phyloP scores from a whole-genome alignment of 2,113 vertebrate genomes.

The human (Homo sapiens) region DNA sequence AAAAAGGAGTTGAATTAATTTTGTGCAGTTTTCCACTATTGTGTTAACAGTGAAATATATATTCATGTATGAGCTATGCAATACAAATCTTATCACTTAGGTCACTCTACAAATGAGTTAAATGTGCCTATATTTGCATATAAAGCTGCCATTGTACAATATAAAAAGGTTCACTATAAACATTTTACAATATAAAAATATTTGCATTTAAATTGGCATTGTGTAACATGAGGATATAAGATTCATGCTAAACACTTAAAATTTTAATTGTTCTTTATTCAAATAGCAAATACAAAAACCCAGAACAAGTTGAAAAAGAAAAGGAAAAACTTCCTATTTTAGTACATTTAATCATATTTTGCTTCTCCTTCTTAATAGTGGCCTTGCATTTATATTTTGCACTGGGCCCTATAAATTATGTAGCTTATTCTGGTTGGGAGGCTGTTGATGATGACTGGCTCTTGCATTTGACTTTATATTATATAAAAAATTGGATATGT shows the following conservation, averaged over 20 bases:
- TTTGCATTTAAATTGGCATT: background rate
- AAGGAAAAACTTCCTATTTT: background rate
- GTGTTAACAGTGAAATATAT: background rate
- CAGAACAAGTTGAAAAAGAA: background rate
- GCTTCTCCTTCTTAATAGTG: background rate
- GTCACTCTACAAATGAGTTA: background rate
- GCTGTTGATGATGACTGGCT: background rate
- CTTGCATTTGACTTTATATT: too few relatives aligned
- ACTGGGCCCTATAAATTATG: background rate
- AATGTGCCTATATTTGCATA: background rate
- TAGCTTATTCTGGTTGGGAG: background rate
- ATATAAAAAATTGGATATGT: too few relatives aligned
- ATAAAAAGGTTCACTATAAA: background rate
- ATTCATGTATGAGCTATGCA: background rate
- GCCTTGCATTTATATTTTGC: background rate
- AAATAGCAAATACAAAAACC: background rate
- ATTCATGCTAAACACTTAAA: background rate
- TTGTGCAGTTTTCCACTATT: background rate
- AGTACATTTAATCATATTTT: background rate
- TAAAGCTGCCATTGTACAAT: background rate
- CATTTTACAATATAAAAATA: background rate
- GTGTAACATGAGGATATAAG: background rate
- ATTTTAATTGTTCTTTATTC: background rate
- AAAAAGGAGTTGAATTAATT: background rate
- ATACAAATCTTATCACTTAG: background rate